A percentile compares a stretch with the other conserved stretches of the same genome.
Evolutionary conservation across 2,797 vertebrate genomes (phyloP).

Genomic region (Chiroxiphia lanceolata): DNA sequence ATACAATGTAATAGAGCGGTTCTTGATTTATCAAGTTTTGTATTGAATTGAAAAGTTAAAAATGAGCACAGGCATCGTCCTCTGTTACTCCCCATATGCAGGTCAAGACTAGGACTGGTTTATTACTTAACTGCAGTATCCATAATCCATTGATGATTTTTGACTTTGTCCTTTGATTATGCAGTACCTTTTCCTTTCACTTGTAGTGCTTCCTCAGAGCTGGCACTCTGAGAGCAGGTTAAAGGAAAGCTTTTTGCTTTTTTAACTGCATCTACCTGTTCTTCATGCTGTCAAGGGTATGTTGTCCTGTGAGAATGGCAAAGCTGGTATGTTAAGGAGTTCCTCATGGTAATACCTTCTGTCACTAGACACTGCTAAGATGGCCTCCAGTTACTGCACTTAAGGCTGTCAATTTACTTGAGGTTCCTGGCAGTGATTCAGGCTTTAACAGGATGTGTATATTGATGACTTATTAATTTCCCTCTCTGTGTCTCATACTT

Average conservation of each 20-base stretch:
- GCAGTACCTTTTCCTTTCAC: neutral
- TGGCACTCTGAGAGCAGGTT: neutral
- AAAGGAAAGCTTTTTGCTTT: neutral
- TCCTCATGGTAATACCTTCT: neutral
- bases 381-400: slow-evolving; percentile 47
- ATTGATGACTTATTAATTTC: slow-evolving; percentile 45
- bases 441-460: neutral
- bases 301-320: neutral
- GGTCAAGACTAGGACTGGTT: neutral
- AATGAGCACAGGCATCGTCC: neutral
- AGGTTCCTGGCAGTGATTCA: slow-evolving; percentile 34
- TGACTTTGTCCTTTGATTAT: slow-evolving; percentile 40
- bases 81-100: neutral
- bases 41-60: neutral
- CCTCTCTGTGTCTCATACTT: neutral
- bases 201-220: neutral
- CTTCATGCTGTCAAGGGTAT: neutral
- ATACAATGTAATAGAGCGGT: accelerated
- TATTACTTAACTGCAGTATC: slow-evolving; percentile 15
- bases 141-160: neutral
- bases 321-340: neutral
- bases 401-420: slow-evolving; percentile 19
- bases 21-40: neutral
- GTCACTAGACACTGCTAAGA: slow-evolving; percentile 20
- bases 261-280: neutral